These are phyloP conservation scores for Tylochromis polylepis DNA, from an alignment of 2,113 vertebrate genomes.

Conservation along the genomic window DNA sequence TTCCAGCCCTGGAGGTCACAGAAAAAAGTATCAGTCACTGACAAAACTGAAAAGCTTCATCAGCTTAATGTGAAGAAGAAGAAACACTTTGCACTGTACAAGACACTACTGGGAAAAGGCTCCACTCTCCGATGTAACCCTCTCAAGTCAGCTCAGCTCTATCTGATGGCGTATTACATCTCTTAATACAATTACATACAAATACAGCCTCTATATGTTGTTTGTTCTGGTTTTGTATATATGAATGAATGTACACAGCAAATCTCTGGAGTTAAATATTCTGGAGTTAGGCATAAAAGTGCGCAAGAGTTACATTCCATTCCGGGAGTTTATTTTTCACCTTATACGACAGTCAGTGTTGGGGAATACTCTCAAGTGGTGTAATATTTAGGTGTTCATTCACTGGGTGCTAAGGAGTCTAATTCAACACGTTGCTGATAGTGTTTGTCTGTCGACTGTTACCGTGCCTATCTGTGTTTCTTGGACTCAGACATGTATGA, in stretches of 20 bases:
- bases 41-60: neutral
- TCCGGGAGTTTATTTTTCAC: too few relatives aligned
- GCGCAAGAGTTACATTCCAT: too few relatives aligned
- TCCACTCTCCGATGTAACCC: neutral
- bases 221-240: neutral
- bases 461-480: too few relatives aligned
- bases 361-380: too few relatives aligned
- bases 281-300: too few relatives aligned
- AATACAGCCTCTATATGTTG: neutral
- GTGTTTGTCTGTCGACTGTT: too few relatives aligned
- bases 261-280: too few relatives aligned
- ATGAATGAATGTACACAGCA: neutral
- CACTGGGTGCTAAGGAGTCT: too few relatives aligned
- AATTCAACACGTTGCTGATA: too few relatives aligned
- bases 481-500: too few relatives aligned
- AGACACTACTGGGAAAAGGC: neutral
- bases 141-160: neutral
- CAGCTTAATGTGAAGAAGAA: neutral
- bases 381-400: too few relatives aligned
- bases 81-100: neutral
- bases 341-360: too few relatives aligned
- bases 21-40: neutral
- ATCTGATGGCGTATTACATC: neutral
- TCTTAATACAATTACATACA: neutral
- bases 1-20: neutral